A percentile compares a stretch with the other conserved stretches of the same genome.
phyloP scores from a whole-genome alignment of 2,888 invertebrate species.

The Zygothrica quintamaculata region DNA sequence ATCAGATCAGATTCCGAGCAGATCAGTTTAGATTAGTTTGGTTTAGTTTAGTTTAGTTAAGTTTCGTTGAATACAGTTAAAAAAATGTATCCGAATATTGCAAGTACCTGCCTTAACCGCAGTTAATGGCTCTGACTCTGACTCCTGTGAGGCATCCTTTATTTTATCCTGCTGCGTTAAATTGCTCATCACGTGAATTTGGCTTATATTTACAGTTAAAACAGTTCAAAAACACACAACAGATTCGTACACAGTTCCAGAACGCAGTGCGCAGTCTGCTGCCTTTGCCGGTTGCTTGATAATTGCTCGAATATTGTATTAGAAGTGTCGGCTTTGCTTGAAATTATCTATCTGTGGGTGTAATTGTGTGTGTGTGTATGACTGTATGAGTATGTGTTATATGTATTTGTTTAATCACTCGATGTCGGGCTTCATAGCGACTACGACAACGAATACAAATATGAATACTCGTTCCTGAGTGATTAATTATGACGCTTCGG shows the following conservation, averaged over 20 bases:
- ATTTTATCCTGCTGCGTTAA: background rate
- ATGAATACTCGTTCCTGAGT: constrained; percentile 38
- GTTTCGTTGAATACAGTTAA: too few species aligned
- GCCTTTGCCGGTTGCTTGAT: constrained; percentile 60
- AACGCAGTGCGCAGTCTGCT: constrained; percentile 49
- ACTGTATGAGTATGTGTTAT: constrained; percentile 13
- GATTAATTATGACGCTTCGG: constrained; percentile 53
- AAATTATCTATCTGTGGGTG: constrained; percentile 36
- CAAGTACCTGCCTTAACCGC: constrained; percentile 69
- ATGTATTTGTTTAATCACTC: constrained; percentile 45
- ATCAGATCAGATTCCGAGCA: background rate
- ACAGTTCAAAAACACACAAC: constrained; percentile 9
- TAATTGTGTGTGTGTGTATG: constrained; percentile 2
- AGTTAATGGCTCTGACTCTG: constrained; percentile 19
- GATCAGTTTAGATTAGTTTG: constrained; percentile 7
- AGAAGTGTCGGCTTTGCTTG: constrained; percentile 58
- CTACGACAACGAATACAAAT: constrained; percentile 6
- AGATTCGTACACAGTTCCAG: constrained; percentile 14
- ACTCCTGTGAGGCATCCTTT: too few species aligned
- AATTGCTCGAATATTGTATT: constrained; percentile 68
- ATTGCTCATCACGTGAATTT: background rate
- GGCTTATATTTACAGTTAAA: too few species aligned
- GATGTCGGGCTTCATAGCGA: constrained; percentile 37
- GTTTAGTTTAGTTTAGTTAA: constrained; percentile 1
- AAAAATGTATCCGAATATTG: too few species aligned